These are phyloP conservation scores for Sardinella longiceps DNA, from an alignment of 2,797 vertebrate species.

Conservation along the genomic window DNA sequence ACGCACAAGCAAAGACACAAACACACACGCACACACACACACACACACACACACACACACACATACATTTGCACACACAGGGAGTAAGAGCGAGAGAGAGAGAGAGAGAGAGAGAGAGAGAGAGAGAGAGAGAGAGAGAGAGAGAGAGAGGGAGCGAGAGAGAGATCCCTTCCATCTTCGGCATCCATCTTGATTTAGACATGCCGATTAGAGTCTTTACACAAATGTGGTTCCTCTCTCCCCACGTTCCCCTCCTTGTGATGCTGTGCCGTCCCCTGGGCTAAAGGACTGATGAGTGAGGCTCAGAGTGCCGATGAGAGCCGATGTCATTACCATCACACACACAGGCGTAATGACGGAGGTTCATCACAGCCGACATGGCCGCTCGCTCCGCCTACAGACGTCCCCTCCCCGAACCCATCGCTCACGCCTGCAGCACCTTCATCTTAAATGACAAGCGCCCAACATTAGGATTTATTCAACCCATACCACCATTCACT, in stretches of 20 bases:
- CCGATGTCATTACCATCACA: slow-evolving; percentile 12
- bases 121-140: no score
- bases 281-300: slow-evolving; percentile 6
- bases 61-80: neutral
- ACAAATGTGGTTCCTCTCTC: neutral
- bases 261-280: neutral
- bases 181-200: neutral
- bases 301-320: neutral
- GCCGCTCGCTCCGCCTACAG: neutral
- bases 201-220: neutral
- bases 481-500: neutral
- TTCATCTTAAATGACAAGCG: slow-evolving; percentile 30
- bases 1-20: no score
- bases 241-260: no score
- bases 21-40: no score
- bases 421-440: neutral
- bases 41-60: no score
- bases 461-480: neutral
- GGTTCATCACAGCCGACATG: neutral
- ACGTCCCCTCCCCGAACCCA: neutral
- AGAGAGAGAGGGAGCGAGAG: no score
- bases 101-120: no score
- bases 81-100: no score
- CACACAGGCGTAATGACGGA: neutral
- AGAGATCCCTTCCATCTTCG: neutral